phyloP scores from a whole-genome alignment of 1,140 invertebrate genomes.

The Leptinotarsa defecta region DNA sequence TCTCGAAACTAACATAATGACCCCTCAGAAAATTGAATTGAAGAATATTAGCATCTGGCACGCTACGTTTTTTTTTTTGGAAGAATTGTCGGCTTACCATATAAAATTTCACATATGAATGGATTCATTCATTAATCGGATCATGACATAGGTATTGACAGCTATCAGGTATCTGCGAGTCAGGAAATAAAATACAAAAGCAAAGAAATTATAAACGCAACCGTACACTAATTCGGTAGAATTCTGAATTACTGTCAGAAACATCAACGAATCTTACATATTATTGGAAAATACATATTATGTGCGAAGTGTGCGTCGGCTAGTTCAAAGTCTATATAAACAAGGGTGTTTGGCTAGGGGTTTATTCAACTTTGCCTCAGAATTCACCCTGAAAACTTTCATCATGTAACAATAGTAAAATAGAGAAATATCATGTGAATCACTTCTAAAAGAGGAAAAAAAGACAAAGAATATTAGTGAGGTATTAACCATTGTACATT shows the following conservation, averaged over 20 bases:
- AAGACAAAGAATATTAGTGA: too few relatives aligned
- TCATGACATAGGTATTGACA: slow-evolving; percentile 22
- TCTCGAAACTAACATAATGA: too few relatives aligned
- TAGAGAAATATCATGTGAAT: too few relatives aligned
- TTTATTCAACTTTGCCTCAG: not conserved
- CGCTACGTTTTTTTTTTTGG: not conserved
- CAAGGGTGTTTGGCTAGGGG: not conserved
- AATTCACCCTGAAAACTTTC: not conserved
- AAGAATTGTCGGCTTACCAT: not conserved
- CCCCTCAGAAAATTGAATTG: too few relatives aligned
- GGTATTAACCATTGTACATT: too few relatives aligned
- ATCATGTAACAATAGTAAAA: too few relatives aligned
- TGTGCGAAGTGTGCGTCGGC: not conserved
- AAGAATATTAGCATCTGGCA: not conserved
- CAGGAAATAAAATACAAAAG: slow-evolving; percentile 16
- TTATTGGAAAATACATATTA: slow-evolving; percentile 5
- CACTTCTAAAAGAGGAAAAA: too few relatives aligned
- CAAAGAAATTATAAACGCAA: slow-evolving; percentile 7
- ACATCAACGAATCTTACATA: slow-evolving; percentile 16
- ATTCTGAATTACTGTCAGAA: slow-evolving; percentile 22
- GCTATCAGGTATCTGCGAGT: slow-evolving; percentile 15
- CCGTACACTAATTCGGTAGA: slow-evolving; percentile 18
- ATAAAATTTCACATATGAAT: slow-evolving; percentile 18
- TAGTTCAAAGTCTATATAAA: slow-evolving; percentile 1
- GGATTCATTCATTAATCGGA: slow-evolving; percentile 13